Evolutionary conservation across 2,888 invertebrate species (phyloP).

Genomic region (Morpho deidamia): DNA sequence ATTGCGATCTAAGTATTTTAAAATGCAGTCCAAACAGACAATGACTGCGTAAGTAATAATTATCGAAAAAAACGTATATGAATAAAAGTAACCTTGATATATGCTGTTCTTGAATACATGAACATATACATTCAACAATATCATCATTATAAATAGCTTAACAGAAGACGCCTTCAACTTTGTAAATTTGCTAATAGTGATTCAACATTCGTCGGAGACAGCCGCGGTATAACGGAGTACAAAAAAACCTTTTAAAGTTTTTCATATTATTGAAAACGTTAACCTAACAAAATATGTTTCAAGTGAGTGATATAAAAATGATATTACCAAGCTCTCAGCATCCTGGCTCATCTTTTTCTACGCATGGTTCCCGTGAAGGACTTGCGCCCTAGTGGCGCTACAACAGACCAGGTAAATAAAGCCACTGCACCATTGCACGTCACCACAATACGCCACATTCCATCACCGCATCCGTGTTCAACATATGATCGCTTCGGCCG

Average conservation of each 20-base stretch:
- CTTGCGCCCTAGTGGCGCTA: constrained; percentile 60
- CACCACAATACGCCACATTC: constrained; percentile 73
- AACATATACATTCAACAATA: constrained; percentile 43
- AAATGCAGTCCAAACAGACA: too few species aligned
- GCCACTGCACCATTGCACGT: constrained; percentile 63
- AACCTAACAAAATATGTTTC: not conserved
- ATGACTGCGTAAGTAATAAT: not conserved
- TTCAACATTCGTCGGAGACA: constrained; percentile 27
- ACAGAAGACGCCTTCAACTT: constrained; percentile 34
- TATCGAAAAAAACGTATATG: not conserved
- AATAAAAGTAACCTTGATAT: constrained; percentile 39
- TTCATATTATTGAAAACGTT: too few species aligned
- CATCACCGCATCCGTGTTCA: constrained; percentile 77
- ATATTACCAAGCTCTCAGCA: constrained; percentile 85
- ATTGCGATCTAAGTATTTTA: too few species aligned
- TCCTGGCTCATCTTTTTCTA: constrained; percentile 84
- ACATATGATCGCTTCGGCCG: constrained; percentile 73
- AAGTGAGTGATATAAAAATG: constrained; percentile 44
- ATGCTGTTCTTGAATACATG: constrained; percentile 37
- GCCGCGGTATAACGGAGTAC: not conserved
- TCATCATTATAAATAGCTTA: constrained; percentile 66
- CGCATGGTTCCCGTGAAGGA: constrained; percentile 77
- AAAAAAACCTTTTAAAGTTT: not conserved
- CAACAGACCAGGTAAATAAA: constrained; percentile 54
- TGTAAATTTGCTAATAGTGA: constrained; percentile 36